Percentiles rank a stretch among this genome's conserved stretches.
Conservation (phyloP, 1,140 invertebrate species). For the Ceratosolen fusciceps region DNA sequence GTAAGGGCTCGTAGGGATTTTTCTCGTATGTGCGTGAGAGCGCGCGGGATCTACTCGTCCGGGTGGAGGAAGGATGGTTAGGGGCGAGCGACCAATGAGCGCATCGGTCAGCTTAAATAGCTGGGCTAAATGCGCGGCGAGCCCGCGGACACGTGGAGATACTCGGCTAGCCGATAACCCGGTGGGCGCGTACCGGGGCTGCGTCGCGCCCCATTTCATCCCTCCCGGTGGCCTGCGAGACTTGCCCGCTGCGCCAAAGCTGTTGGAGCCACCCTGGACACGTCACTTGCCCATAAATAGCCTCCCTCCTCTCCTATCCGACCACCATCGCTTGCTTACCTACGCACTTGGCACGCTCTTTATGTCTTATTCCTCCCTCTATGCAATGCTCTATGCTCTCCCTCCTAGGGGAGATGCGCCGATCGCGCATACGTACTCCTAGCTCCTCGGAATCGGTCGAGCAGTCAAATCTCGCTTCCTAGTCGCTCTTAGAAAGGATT, state of each 20-base stretch:
- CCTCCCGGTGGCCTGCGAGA: not conserved
- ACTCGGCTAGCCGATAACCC: not conserved
- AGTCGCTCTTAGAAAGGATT: too few relatives aligned
- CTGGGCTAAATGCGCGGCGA: not conserved
- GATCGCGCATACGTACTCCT: too few relatives aligned
- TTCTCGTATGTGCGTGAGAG: too few relatives aligned
- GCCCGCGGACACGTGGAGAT: constrained; percentile 45
- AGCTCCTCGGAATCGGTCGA: too few relatives aligned
- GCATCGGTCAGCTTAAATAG: constrained; percentile 63
- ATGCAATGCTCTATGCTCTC: too few relatives aligned
- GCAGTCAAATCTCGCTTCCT: too few relatives aligned
- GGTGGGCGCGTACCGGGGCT: not conserved
- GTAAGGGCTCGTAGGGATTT: too few relatives aligned
- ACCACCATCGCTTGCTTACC: not conserved
- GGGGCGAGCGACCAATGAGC: constrained; percentile 59
- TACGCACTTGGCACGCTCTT: not conserved
- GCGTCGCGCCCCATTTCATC: not conserved
- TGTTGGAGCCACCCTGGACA: not conserved
- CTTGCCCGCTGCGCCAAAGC: not conserved
- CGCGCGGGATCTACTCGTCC: constrained; percentile 67
- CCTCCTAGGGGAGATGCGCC: too few relatives aligned
- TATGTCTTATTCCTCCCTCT: too few relatives aligned
- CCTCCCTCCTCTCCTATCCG: not conserved
- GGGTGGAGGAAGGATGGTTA: not conserved
- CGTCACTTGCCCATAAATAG: not conserved